Conservation (phyloP, 2,113 vertebrate genomes). For the Xenopus tropicalis region DNA sequence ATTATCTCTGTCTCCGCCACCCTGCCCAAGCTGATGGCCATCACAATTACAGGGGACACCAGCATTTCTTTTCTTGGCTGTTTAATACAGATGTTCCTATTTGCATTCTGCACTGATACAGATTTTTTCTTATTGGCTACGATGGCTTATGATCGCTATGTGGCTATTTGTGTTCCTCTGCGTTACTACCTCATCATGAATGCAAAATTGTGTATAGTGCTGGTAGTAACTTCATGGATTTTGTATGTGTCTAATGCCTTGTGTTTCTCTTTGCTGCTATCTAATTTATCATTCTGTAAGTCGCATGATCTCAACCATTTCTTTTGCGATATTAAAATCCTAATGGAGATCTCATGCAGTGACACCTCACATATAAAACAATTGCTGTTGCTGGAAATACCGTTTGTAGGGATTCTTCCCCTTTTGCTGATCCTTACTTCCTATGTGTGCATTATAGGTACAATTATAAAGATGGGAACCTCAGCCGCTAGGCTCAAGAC, state of each 20-base stretch:
- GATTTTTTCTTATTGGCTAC: neutral
- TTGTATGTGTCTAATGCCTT: neutral
- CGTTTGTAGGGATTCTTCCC: neutral
- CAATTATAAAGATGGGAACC: neutral
- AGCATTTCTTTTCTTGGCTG: neutral
- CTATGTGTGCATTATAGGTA: neutral
- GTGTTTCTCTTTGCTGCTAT: neutral
- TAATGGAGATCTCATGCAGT: neutral
- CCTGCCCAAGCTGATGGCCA: slow-evolving; percentile 1
- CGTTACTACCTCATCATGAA: neutral
- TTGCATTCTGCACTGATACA: neutral
- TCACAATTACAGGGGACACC: neutral
- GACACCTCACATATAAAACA: neutral
- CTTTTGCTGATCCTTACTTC: neutral
- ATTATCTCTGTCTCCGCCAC: neutral
- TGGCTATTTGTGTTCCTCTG: slow-evolving; percentile 2
- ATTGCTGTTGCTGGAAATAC: no score
- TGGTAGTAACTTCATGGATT: neutral
- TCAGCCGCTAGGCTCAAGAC: neutral
- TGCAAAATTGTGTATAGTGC: neutral
- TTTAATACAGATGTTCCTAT: slow-evolving; percentile 5
- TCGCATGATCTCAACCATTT: neutral
- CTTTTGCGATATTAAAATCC: neutral
- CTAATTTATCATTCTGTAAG: neutral
- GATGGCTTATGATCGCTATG: slow-evolving; percentile 29